Percentiles rank a stretch among this genome's conserved stretches.
These are phyloP conservation scores for Nibea coibor DNA, from an alignment of 2,113 vertebrate genomes.

Conservation along the genomic window DNA sequence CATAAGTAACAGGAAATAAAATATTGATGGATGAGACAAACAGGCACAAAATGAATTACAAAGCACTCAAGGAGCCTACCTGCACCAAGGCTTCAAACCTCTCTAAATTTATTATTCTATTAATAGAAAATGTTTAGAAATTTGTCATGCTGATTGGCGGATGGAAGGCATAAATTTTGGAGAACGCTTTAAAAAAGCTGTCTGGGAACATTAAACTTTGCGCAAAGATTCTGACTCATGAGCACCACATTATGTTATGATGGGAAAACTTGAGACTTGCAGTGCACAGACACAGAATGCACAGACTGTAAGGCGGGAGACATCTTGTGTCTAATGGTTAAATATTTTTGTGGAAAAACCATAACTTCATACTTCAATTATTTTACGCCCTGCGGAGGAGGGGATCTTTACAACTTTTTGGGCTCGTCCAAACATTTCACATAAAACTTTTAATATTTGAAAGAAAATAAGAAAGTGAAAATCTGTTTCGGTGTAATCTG, in stretches of 20 bases:
- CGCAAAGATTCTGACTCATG: slow-evolving; percentile 18
- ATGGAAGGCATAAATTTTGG: slow-evolving; percentile 31
- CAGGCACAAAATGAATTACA: slow-evolving; percentile 50
- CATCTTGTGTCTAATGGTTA: background rate
- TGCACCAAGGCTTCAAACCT: slow-evolving; percentile 21
- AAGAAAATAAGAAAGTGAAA: too few species aligned
- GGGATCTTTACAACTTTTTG: too few species aligned
- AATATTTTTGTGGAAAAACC: too few species aligned
- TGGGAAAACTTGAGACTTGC: background rate
- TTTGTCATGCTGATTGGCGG: slow-evolving; percentile 57
- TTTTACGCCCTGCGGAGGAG: too few species aligned
- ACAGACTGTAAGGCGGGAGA: background rate
- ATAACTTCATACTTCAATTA: too few species aligned
- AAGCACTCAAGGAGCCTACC: slow-evolving; percentile 32
- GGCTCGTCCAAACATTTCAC: too few species aligned
- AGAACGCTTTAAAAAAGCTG: slow-evolving; percentile 21
- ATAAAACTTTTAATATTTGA: too few species aligned
- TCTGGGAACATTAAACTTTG: slow-evolving; percentile 25
- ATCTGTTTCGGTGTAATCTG: slow-evolving; percentile 20
- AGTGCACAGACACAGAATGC: background rate
- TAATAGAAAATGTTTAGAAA: slow-evolving; percentile 51
- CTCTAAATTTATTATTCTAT: slow-evolving; percentile 48
- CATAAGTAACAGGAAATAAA: slow-evolving; percentile 33
- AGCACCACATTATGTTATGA: background rate
- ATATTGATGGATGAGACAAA: slow-evolving; percentile 34